phyloP scores from a whole-genome alignment of 1,140 invertebrate genomes.

The Holcopasites calliopsidis region DNA sequence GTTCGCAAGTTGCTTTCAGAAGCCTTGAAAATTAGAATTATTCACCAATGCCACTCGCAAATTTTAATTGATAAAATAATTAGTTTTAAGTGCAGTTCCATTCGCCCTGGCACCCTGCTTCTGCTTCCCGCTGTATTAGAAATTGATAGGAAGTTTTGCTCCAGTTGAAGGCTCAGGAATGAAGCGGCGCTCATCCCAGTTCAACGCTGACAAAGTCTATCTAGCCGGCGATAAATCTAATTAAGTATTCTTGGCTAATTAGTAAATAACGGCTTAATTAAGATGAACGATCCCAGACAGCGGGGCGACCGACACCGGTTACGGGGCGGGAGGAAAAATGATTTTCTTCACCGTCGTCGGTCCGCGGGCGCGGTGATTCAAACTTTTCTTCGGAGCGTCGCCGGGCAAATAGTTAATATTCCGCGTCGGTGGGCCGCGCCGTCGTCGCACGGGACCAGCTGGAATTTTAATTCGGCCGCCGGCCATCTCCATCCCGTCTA shows the following conservation, averaged over 20 bases:
- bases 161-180: neutral
- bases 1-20: too few relatives aligned
- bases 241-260: constrained; percentile 68
- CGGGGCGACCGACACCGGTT: neutral
- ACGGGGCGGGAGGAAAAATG: too few relatives aligned
- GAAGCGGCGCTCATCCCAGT: neutral
- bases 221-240: constrained; percentile 66
- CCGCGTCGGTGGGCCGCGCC: neutral
- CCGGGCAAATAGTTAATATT: constrained; percentile 55
- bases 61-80: too few relatives aligned
- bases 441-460: neutral
- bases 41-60: too few relatives aligned
- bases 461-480: constrained; percentile 42
- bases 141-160: constrained; percentile 7
- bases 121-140: neutral
- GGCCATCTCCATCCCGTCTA: constrained; percentile 20
- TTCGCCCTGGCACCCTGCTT: neutral
- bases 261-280: constrained; percentile 71
- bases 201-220: too few relatives aligned
- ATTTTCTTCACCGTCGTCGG: constrained; percentile 32
- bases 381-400: constrained; percentile 43
- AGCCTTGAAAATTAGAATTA: too few relatives aligned
- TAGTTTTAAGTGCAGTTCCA: neutral
- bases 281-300: constrained; percentile 63
- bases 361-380: constrained; percentile 21